phyloP scores from a whole-genome alignment of 64 coral and sea anemone genomes.

The Montipora cactus region DNA sequence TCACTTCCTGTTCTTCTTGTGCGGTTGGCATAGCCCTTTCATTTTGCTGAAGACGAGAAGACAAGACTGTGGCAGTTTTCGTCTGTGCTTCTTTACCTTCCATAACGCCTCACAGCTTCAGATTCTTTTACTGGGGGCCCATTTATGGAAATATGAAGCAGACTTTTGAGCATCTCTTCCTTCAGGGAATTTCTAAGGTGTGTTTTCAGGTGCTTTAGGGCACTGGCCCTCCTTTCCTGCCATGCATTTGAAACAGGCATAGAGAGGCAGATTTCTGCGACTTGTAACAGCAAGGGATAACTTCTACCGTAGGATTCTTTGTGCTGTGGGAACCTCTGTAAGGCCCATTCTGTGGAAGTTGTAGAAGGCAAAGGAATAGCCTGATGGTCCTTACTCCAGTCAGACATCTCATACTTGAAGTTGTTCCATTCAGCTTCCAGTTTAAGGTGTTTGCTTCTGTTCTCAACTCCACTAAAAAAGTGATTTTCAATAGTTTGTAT shows the following conservation, averaged over 20 bases:
- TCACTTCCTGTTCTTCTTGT: conserved; percentile 9
- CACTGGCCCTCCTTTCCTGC: conserved; percentile 61
- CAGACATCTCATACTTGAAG: conserved; percentile 66
- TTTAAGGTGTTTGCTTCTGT: conserved; percentile 62
- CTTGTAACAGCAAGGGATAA: no score
- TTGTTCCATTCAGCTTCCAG: conserved; percentile 64
- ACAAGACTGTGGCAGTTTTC: neutral
- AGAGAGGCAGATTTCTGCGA: conserved; percentile 66
- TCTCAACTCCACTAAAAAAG: conserved; percentile 65
- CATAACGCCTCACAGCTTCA: conserved; percentile 67
- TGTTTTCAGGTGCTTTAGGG: conserved; percentile 62
- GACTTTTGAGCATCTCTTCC: conserved; percentile 58
- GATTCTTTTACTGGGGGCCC: conserved; percentile 60
- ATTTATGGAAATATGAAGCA: conserved; percentile 73
- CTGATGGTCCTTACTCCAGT: conserved; percentile 68
- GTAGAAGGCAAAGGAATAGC: conserved; percentile 71
- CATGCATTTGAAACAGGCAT: conserved; percentile 74
- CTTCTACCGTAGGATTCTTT: no score
- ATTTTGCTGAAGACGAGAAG: neutral
- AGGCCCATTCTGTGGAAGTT: conserved; percentile 74
- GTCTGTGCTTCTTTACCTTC: conserved; percentile 58
- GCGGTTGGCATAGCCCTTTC: neutral
- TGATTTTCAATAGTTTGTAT: conserved; percentile 60
- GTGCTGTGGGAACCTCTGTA: neutral
- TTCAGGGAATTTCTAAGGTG: conserved; percentile 61